Percentiles rank a stretch among this genome's conserved stretches.
phyloP scores from a whole-genome alignment of 2,113 vertebrate species.

The Proterorhinus semilunaris region DNA sequence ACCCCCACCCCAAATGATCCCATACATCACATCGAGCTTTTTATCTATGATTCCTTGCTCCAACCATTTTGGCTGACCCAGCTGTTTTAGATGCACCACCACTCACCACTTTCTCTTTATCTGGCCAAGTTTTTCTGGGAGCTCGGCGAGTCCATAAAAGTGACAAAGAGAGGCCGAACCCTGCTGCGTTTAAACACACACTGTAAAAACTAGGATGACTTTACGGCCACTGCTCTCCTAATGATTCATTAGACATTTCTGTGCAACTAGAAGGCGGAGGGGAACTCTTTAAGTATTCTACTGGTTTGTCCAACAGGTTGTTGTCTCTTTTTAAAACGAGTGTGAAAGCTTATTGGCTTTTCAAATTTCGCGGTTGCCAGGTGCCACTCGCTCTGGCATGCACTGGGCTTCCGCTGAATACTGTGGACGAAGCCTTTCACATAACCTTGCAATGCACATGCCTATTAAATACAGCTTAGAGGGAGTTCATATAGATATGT shows the following conservation, averaged over 20 bases:
- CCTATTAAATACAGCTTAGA: conserved; percentile 67
- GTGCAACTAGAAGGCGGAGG: conserved; percentile 10
- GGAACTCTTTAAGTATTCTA: conserved; percentile 11
- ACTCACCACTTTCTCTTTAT: conserved; percentile 17
- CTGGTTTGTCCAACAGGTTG: conserved; percentile 50
- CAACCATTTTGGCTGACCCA: conserved; percentile 3
- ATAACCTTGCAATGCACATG: conserved; percentile 44
- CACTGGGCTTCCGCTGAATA: conserved; percentile 38
- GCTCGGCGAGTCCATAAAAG: conserved; percentile 60
- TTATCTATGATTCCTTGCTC: not conserved
- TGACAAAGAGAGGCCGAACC: conserved; percentile 36
- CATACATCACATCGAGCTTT: not conserved
- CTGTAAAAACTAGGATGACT: conserved; percentile 64
- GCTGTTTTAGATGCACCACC: conserved; percentile 17
- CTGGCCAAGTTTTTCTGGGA: conserved; percentile 23
- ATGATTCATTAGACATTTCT: conserved; percentile 40
- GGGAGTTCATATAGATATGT: conserved; percentile 45
- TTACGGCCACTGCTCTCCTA: conserved; percentile 55
- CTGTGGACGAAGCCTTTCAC: conserved; percentile 54
- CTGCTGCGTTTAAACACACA: conserved; percentile 58
- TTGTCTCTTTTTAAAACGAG: conserved; percentile 49
- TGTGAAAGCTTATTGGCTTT: conserved; percentile 57
- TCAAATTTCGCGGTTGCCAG: conserved; percentile 68
- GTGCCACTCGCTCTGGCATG: conserved; percentile 51
- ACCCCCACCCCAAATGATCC: not conserved